Conservation (phyloP, 2,888 invertebrate genomes). For the Sesia apiformis region DNA sequence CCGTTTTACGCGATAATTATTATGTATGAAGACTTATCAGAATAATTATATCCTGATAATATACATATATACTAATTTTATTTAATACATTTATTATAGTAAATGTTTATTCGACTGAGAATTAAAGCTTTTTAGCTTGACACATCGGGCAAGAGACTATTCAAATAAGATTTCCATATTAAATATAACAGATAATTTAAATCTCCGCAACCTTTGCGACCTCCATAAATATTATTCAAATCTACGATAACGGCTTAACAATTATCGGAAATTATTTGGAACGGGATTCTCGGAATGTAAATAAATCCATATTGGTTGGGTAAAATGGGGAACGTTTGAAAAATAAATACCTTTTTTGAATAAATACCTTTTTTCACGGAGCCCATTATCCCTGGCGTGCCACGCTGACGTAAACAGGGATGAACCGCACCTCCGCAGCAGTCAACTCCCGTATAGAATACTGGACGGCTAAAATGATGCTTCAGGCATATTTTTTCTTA, state of each 20-base stretch:
- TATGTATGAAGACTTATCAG: no score
- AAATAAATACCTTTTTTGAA: conserved; percentile 20
- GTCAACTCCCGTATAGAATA: conserved; percentile 22
- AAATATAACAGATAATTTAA: no score
- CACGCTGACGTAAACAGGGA: conserved; percentile 34
- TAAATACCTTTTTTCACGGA: conserved; percentile 20
- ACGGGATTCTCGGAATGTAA: background rate
- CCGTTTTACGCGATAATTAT: no score
- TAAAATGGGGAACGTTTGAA: conserved; percentile 6
- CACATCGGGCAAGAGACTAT: no score
- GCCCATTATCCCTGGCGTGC: conserved; percentile 25
- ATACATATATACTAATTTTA: no score
- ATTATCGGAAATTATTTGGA: background rate
- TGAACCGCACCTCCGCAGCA: conserved; percentile 26
- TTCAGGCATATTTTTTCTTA: background rate
- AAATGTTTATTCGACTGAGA: no score
- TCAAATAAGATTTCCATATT: no score
- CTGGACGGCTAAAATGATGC: conserved; percentile 24
- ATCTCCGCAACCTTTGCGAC: no score
- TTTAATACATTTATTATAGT: no score
- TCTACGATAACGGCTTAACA: background rate
- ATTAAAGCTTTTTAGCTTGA: no score
- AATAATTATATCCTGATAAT: no score
- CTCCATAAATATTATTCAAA: background rate
- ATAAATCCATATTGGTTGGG: background rate